Conservation (phyloP, 1,140 invertebrate species). For the Pristionchus pacificus region DNA sequence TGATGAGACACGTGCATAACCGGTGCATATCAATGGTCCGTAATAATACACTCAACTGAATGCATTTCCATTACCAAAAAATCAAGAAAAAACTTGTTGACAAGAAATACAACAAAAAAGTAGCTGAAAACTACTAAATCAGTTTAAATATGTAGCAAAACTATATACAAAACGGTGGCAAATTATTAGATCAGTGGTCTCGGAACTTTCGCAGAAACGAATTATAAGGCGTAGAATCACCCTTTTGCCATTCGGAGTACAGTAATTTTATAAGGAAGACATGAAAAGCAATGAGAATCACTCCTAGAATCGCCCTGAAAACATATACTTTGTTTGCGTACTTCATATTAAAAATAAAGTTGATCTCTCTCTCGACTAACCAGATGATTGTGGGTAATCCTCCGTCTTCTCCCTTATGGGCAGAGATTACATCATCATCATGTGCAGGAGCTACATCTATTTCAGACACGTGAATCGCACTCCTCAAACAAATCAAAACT, state of each 20-base stretch:
- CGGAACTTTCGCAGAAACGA: not conserved
- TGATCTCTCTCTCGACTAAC: not conserved
- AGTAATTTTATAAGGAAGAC: slow-evolving; percentile 68
- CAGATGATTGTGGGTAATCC: slow-evolving; percentile 24
- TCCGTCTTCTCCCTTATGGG: slow-evolving; percentile 66
- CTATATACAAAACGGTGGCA: no score
- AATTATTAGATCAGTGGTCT: no score
- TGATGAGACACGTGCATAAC: no score
- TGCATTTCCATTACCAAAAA: no score
- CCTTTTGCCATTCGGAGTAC: slow-evolving; percentile 9
- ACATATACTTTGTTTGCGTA: slow-evolving; percentile 79
- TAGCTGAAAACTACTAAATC: no score
- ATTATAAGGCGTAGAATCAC: not conserved
- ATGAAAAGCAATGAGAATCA: slow-evolving; percentile 86
- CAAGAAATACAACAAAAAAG: no score
- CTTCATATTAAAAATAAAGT: slow-evolving; percentile 51
- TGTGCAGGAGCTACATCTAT: slow-evolving; percentile 83
- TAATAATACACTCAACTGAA: no score
- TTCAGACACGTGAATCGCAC: slow-evolving; percentile 80
- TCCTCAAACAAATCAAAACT: slow-evolving; percentile 1
- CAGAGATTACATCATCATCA: slow-evolving; percentile 81
- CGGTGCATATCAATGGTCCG: no score
- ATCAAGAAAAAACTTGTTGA: no score
- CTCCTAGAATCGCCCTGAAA: slow-evolving; percentile 85
- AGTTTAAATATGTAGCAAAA: no score